Conservation (phyloP, 2,888 invertebrate genomes). For the Hipparchia sbordonii region DNA sequence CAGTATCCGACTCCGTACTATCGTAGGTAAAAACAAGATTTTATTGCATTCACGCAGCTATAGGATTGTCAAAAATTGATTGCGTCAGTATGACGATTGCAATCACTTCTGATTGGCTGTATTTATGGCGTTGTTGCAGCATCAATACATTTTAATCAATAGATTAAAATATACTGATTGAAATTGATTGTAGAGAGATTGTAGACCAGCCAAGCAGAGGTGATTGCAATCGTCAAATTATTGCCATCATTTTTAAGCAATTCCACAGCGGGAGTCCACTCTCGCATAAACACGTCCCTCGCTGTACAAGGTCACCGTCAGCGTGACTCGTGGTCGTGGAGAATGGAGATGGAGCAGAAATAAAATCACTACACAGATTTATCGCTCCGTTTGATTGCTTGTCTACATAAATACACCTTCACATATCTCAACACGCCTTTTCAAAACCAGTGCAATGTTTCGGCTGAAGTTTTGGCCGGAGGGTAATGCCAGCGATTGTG, state of each 20-base stretch:
- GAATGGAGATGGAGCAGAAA: slow-evolving; percentile 30
- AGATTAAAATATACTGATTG: too few relatives aligned
- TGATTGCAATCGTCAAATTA: neutral
- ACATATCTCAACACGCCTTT: slow-evolving; percentile 12
- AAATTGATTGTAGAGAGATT: too few relatives aligned
- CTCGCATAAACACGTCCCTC: slow-evolving; percentile 15
- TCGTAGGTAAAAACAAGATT: too few relatives aligned
- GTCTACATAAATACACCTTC: slow-evolving; percentile 18
- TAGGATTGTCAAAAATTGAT: too few relatives aligned
- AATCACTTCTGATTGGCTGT: too few relatives aligned
- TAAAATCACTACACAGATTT: slow-evolving; percentile 36
- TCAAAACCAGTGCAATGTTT: neutral
- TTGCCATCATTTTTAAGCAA: too few relatives aligned
- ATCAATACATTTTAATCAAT: too few relatives aligned
- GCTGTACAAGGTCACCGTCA: slow-evolving; percentile 32
- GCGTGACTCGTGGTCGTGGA: slow-evolving; percentile 21
- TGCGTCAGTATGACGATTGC: too few relatives aligned
- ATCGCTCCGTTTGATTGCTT: slow-evolving; percentile 29
- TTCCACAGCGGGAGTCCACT: neutral
- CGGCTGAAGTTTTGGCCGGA: neutral
- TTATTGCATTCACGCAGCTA: too few relatives aligned
- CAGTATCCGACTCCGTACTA: too few relatives aligned
- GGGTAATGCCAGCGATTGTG: neutral
- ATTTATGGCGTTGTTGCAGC: too few relatives aligned
- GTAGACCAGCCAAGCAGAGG: too few relatives aligned